Evolutionary conservation across 2,888 invertebrate genomes (phyloP).

Genomic region (Drosophila mercatorum): DNA sequence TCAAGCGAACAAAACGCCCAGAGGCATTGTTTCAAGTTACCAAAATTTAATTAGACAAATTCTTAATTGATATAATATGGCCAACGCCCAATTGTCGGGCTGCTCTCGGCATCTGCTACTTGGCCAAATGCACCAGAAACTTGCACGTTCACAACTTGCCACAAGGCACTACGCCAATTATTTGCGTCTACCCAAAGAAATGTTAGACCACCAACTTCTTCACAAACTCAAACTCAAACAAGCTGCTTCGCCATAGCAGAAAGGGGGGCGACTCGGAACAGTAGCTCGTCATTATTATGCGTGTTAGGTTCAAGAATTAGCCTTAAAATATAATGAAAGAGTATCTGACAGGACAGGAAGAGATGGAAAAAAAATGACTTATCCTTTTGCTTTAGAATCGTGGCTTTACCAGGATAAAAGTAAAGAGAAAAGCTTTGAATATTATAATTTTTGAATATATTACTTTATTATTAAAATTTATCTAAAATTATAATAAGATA

Average conservation of each 20-base stretch:
- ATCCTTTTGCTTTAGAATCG: too few relatives aligned
- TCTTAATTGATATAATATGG: conserved; percentile 81
- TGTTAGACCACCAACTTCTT: conserved; percentile 12
- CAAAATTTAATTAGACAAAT: conserved; percentile 80
- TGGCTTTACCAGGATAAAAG: neutral
- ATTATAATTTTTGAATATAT: too few relatives aligned
- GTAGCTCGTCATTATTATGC: neutral
- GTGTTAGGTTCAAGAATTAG: neutral
- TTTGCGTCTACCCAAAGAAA: conserved; percentile 25
- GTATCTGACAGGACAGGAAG: neutral
- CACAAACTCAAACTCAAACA: conserved; percentile 17
- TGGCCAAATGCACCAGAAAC: conserved; percentile 40
- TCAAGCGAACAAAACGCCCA: conserved; percentile 68
- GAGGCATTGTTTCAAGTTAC: conserved; percentile 74
- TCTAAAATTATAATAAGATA: too few relatives aligned
- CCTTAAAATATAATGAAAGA: neutral
- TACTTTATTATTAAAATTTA: too few relatives aligned
- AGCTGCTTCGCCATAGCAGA: neutral
- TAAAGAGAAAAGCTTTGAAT: neutral
- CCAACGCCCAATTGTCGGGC: conserved; percentile 60
- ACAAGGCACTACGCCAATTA: conserved; percentile 45
- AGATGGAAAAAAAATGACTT: too few relatives aligned
- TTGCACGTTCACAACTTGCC: conserved; percentile 53
- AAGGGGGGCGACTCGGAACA: neutral
- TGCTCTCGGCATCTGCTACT: conserved; percentile 20